Base-by-base conservation (phyloP, 2,888 invertebrate species). In the Ennomos fuscantarius region DNA sequence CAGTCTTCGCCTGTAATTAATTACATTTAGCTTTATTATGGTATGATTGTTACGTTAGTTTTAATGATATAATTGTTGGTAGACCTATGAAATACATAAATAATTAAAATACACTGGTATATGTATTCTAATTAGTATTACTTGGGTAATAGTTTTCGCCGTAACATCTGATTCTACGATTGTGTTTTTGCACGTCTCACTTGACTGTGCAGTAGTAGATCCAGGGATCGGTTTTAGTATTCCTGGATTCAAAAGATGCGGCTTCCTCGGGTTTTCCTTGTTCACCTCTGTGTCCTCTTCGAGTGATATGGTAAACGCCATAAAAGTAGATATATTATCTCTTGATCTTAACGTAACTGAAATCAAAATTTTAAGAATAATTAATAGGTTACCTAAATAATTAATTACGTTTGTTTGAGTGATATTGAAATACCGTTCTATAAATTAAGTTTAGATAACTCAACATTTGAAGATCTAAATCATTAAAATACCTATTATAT, bases 261-360 rank as follows among this genome's bases (percentile, higher is more conserved):
- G 87, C 49, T 72, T 86, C 1, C 89, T 72, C 1, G 78, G 77
- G 49, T 92, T 92, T 11, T 76, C 72, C 8, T 76, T 77, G 43
- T 90, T 89, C 0, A 60, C 48, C 24, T 60, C 65, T 0, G 77
- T 77, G 31, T 87, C 88, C 46, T 81, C 89, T 15, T 71, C 78
- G 0, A 84, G 77, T 1, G 82, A 87, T 69, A 91, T 89, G 1
- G 87, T 83, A 55, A 89, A 91, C 0, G 87, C 91, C 12, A 89
- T 90, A 65, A 92, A 92, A 0, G 80, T 73, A 0, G 86, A 73
- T 9, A 64, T 63, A 0, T 65, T 68, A 24, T 87, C 86, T 39
- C 76, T 76, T 0, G 89, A 77, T 47, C 74, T 80, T 6, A 90
- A 70, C 1, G 76, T 75, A 31, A 90, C 90, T 90, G 72, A 33